Base-by-base conservation (phyloP, 2,113 vertebrate species). In the Zosterops hypoxanthus region DNA sequence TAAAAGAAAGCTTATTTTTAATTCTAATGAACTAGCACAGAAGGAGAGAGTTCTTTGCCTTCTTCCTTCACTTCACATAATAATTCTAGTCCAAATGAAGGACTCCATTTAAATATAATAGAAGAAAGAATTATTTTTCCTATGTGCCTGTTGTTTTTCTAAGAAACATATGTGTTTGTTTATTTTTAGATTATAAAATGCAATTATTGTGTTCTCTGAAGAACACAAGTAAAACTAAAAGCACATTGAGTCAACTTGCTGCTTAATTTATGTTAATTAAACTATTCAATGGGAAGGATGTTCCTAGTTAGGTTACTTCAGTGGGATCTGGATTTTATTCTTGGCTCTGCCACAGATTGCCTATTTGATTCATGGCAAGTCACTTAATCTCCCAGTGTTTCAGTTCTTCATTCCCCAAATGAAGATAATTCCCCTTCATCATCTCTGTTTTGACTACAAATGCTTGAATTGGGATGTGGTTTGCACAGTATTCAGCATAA, bases 151-250 rank as follows among this genome's bases (percentile, higher is more conserved):
- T 88, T 96, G 84, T 92, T 96, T 93, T 84, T 91, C 84, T 89
- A 89, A 91, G 63, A 91, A 81, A 64, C 92, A 96, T 93, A 90
- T 86, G 87, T 59, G 49, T 86, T 96, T 93, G 41, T 95, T 97
- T 97, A 96, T 97, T 97, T 97, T 96, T 95, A 86, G 80, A 93
- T 95, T 83, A 78, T 83, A 95, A 93, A 96, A 89, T 81, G 61
- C 44, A 93, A 83, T 96, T 91, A 61, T 82, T 25, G 3, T 93
- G 76, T 55, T 91, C 91, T 96, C 92, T 92, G 94, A 93, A 96
- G 82, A 79, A 88, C 83, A 85, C 44, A 87, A 82, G 55, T 79
- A 59, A 86, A 93, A 95, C 92, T 85, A 89, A 97, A 94, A 97
- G 92, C 96, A 97, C 17, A 1, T 94, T 76, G 85, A 92, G 85